Evolutionary conservation across 2,113 vertebrate species (phyloP), one percentile per base, ranked within the genome.

Genomic region (Siphamia tubifer): DNA sequence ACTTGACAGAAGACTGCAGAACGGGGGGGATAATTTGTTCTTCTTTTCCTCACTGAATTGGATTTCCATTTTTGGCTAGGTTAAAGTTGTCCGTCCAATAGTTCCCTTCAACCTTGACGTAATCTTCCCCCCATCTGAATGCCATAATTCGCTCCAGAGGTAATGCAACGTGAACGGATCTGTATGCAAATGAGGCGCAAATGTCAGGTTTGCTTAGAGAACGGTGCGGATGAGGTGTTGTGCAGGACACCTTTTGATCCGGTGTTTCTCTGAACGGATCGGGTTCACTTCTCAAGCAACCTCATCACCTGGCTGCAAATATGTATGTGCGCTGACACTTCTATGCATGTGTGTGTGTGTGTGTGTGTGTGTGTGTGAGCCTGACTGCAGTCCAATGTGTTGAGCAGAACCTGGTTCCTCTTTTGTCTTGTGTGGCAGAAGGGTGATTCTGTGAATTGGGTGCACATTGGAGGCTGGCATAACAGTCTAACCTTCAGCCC

Each of bases 161-260:
- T 91, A 89, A 89, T 72, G 75, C 86, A 86, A 88, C 85, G 53
- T 82, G 86, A 92, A 87, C 69, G 54, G 74, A 81, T 88, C 85
- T 83, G 56, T 86, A 90, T 91, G 89, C 76, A 85, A 90, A 91
- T 85, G 71, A 44, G 73, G 60, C 58, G 13, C 68, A 84, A 69
- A 89, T 68, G 90, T 91, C 91, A 89, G 82, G 62, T 90, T 24
- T 34, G 81, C 79, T 92, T 90, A 89, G 65, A 38, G 53, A 60
- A 69, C 20, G 35, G 57, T 23, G 11, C 30, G 44, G 62, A 68
- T 74, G 87, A 89, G 72, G 81, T 74, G 82, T 69, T 60, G 74
- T 36, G 65, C 80, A 5, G 72, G 83, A 93, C 83, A 93, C 92
- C 94, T 95, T 94, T 92, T 94, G 92, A 96, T 95, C 94, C 78